A percentile compares a stretch with the other conserved stretches of the same genome.
Evolutionary conservation across 2,113 vertebrate genomes (phyloP).

Genomic region (Leucosticte australis): DNA sequence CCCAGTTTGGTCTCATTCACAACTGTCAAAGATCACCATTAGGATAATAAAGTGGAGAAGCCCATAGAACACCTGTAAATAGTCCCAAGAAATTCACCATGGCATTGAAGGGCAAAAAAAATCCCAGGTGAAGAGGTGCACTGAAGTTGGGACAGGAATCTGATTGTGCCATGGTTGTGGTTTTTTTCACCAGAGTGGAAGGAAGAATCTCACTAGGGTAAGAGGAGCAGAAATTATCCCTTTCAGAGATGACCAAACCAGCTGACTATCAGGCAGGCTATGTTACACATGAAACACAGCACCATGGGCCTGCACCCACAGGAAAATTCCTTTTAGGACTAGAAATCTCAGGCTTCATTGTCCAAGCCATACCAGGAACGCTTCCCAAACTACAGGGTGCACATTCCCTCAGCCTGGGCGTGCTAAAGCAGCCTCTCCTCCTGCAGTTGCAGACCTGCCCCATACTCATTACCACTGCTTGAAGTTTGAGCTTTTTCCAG

Average conservation of each 20-base stretch:
- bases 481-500: neutral
- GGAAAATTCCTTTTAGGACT: neutral
- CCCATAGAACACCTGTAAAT: neutral
- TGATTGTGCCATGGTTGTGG: neutral
- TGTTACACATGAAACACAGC: accelerated
- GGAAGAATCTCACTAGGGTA: neutral
- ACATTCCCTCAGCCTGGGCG: accelerated
- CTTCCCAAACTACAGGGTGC: neutral
- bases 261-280: neutral
- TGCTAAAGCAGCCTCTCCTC: neutral
- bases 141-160: neutral
- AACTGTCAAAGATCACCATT: constrained; percentile 4
- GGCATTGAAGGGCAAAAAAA: neutral
- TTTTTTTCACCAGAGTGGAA: neutral
- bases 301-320: accelerated
- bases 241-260: neutral
- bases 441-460: neutral
- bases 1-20: neutral
- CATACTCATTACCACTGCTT: neutral
- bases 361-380: neutral
- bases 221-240: neutral
- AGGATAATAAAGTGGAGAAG: constrained; percentile 1
- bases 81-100: neutral
- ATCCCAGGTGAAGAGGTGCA: neutral
- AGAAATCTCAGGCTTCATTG: neutral